Percentiles rank a stretch among this genome's conserved stretches.
phyloP scores from a whole-genome alignment of 1,140 invertebrate genomes.

The Oryzaephilus surinamensis region DNA sequence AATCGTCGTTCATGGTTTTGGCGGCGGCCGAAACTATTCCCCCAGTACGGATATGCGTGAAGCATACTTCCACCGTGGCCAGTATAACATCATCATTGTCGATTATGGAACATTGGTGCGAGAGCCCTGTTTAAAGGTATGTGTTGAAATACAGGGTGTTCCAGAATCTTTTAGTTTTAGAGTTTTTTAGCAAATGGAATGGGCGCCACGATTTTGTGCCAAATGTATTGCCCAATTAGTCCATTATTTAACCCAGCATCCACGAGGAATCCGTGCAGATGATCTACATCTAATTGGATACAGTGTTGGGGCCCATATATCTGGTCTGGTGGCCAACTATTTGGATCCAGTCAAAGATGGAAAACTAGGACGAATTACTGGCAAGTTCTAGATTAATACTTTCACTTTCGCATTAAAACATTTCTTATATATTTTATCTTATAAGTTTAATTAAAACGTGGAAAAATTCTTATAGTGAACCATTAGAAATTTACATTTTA shows the following conservation, averaged over 20 bases:
- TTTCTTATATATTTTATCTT: not conserved
- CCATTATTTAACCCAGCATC: slow-evolving; percentile 65
- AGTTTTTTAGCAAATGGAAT: slow-evolving; percentile 53
- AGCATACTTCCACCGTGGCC: slow-evolving; percentile 66
- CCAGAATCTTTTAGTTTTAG: slow-evolving; percentile 1
- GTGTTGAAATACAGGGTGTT: slow-evolving; percentile 38
- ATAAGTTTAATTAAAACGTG: no score
- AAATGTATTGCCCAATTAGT: slow-evolving; percentile 72
- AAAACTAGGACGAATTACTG: slow-evolving; percentile 71
- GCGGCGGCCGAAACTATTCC: slow-evolving; percentile 62
- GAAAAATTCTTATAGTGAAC: no score
- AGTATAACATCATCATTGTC: slow-evolving; percentile 81
- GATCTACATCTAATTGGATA: slow-evolving; percentile 72
- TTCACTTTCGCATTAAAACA: no score
- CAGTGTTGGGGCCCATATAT: slow-evolving; percentile 76
- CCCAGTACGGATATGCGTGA: slow-evolving; percentile 72
- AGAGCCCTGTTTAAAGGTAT: slow-evolving; percentile 61
- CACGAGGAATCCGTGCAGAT: slow-evolving; percentile 58
- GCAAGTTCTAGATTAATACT: slow-evolving; percentile 31
- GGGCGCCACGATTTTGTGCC: slow-evolving; percentile 68
- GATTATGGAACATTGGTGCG: slow-evolving; percentile 70
- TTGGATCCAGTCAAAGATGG: slow-evolving; percentile 45
- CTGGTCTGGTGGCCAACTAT: slow-evolving; percentile 69
- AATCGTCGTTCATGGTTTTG: slow-evolving; percentile 74
- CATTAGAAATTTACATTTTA: no score